A percentile compares a stretch with the other conserved stretches of the same genome.
These are phyloP conservation scores for Wiebesia pumilae DNA, from an alignment of 1,140 invertebrate genomes.

Conservation along the genomic window DNA sequence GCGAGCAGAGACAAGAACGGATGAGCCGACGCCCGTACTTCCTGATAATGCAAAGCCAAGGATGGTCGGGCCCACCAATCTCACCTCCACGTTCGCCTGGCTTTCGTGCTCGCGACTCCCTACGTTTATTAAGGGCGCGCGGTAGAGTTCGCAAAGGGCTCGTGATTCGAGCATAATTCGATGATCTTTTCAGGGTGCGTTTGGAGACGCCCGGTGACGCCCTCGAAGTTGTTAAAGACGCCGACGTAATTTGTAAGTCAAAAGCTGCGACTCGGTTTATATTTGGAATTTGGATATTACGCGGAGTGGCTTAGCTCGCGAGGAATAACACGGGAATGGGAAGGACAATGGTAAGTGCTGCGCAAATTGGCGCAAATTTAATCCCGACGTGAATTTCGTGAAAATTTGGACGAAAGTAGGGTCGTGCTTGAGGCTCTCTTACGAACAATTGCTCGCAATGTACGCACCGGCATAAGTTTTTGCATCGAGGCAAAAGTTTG, in stretches of 20 bases:
- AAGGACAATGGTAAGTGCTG: background rate
- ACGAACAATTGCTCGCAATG: background rate
- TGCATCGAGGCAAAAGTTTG: background rate
- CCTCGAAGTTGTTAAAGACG: background rate
- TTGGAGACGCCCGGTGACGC: no score
- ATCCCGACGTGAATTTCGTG: background rate
- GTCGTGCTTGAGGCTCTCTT: background rate
- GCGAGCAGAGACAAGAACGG: slow-evolving; percentile 36
- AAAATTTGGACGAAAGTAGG: background rate
- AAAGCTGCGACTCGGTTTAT: background rate
- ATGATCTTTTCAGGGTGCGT: no score
- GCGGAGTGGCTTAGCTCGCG: background rate
- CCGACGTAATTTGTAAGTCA: background rate
- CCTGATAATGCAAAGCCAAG: slow-evolving; percentile 30
- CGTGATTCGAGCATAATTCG: no score
- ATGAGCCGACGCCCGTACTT: slow-evolving; percentile 21
- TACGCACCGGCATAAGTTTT: background rate
- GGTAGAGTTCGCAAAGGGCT: background rate
- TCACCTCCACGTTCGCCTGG: background rate
- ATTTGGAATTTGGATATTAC: background rate
- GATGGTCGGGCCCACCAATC: background rate
- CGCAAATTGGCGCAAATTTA: slow-evolving; percentile 11
- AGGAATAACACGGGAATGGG: background rate
- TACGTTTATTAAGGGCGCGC: background rate
- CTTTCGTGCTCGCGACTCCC: no score